Conservation (phyloP, 2,113 vertebrate genomes). For the Rhea pennata region DNA sequence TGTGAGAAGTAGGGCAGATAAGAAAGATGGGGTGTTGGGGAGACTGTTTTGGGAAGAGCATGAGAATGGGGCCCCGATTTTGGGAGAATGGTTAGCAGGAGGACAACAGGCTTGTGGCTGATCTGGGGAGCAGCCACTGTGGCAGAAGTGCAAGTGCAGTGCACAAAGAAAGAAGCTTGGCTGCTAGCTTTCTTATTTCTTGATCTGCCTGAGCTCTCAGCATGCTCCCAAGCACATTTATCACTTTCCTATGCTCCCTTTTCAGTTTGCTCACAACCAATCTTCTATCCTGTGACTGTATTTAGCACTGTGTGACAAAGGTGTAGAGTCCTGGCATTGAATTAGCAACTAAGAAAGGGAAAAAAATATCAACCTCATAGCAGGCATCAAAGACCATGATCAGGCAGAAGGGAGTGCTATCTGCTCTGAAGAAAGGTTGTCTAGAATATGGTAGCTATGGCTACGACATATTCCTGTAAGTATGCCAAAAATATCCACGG, state of each 20-base stretch:
- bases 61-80: not conserved
- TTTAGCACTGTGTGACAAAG: not conserved
- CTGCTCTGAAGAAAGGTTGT: not conserved
- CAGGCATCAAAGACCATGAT: not conserved
- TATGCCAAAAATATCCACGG: not conserved
- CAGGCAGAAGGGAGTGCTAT: not conserved
- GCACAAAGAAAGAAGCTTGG: not conserved
- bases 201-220: not conserved
- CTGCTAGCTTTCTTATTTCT: accelerated
- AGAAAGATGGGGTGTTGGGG: not conserved
- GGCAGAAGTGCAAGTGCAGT: not conserved
- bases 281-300: not conserved
- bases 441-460: not conserved
- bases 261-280: not conserved
- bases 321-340: not conserved
- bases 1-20: not conserved
- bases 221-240: not conserved
- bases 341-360: not conserved
- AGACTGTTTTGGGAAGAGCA: not conserved
- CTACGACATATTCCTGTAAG: not conserved
- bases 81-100: not conserved
- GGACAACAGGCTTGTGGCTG: not conserved
- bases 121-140: not conserved
- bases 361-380: not conserved
- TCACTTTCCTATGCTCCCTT: not conserved